Evolutionary conservation across 2,113 vertebrate genomes (phyloP).

Genomic region (Alces alces): DNA sequence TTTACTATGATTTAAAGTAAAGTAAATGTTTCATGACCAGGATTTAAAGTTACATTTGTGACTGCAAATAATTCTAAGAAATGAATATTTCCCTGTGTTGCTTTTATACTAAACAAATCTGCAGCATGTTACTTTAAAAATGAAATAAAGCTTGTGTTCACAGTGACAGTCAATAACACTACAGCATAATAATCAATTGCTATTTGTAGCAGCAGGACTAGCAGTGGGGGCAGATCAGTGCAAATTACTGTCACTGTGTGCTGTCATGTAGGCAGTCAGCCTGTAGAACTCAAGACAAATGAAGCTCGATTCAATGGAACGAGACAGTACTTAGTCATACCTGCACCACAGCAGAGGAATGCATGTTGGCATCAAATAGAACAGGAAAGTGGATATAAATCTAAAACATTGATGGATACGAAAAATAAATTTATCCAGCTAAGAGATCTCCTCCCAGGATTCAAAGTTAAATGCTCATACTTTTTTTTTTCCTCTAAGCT

Average conservation of each 20-base stretch:
- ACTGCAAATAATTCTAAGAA: conserved; percentile 61
- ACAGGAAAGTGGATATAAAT: conserved; percentile 42
- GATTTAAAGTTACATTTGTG: conserved; percentile 68
- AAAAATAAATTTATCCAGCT: conserved; percentile 73
- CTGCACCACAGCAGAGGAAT: conserved; percentile 74
- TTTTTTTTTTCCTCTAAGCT: conserved; percentile 50
- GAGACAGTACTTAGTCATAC: conserved; percentile 83
- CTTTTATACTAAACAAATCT: conserved; percentile 76
- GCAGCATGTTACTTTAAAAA: conserved; percentile 80
- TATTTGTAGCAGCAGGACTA: conserved; percentile 93
- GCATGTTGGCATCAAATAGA: neutral
- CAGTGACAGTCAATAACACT: conserved; percentile 90
- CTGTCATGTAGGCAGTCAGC: conserved; percentile 84
- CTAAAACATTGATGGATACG: conserved; percentile 28
- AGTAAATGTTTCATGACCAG: conserved; percentile 68
- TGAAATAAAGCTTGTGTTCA: conserved; percentile 82
- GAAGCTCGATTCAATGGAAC: conserved; percentile 79
- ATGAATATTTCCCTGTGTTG: conserved; percentile 59
- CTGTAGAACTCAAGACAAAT: conserved; percentile 84
- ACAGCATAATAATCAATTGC: conserved; percentile 96
- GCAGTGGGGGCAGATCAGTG: conserved; percentile 93
- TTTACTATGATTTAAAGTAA: conserved; percentile 69
- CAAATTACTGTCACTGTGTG: conserved; percentile 93
- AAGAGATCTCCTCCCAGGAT: conserved; percentile 46
- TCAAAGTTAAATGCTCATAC: conserved; percentile 54